Evolutionary conservation across 2,888 invertebrate genomes (phyloP), one percentile per base, ranked within the genome.

Genomic region (Tenthredo notha): DNA sequence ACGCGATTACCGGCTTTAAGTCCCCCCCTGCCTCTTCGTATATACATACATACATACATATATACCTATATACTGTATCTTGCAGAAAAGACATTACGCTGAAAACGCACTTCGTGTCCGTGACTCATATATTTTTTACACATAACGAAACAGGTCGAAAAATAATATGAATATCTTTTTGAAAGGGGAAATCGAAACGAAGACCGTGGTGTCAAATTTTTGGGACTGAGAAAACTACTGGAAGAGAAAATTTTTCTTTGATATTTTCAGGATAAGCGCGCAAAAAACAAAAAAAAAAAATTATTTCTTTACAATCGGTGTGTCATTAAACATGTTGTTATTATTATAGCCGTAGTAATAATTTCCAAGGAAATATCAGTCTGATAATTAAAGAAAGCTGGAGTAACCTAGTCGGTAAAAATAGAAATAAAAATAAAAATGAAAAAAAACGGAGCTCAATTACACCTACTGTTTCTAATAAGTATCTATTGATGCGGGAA

Each of bases 381-480:
- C 33, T 40, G 21, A 40, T 61, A 37, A 61, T 80, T 58, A 21
- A 58, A 37, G 12, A 61, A 7, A 40, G 58, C 12, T 21, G 61
- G 37, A 40, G 40, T 29, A n/a, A 50, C 29, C 29, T 2, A 6
- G 80, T 80, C n/a, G 33, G 58, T 29, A n/a, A 7, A 75, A n/a
- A n/a, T n/a, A n/a, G n/a, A n/a, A n/a, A n/a, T n/a, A n/a, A n/a
- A 29, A 37, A 18, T 1, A 15, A n/a, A n/a, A 43, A 33, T 1
- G 2, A 33, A 33, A 33, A 33, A 33, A 80, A 80, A 33, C 54
- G 47, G 7, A n/a, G 78, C 67, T 84, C 84, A 47, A 78, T 84
- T 84, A 65, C 78, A 43, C 78, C 84, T 84, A 65, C 84, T 84
- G 84, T 80, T 84, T 84, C 61, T 84, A 84, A 80, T 78, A 84